Percentiles rank a stretch among this genome's conserved stretches.
phyloP scores from a whole-genome alignment of 2,113 vertebrate species.

The Boleophthalmus pectinirostris region DNA sequence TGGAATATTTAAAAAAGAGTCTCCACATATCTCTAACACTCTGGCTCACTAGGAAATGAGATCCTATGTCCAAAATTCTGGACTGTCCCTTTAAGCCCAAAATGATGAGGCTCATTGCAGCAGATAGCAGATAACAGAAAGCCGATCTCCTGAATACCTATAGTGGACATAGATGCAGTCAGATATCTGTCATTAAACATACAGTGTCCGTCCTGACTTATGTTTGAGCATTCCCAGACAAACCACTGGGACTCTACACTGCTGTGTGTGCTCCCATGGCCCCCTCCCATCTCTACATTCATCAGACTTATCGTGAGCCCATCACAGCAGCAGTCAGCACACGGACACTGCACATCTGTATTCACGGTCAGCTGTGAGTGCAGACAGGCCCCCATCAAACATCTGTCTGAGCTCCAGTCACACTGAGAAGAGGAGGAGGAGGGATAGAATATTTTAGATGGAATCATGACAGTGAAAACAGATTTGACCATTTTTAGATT shows the following conservation, averaged over 20 bases:
- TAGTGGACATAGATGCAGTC: not conserved
- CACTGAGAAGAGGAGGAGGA: constrained; percentile 12
- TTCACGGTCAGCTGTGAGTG: constrained; percentile 8
- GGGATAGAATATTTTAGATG: constrained; percentile 26
- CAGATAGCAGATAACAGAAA: too few relatives aligned
- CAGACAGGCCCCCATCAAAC: constrained; percentile 51
- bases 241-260: constrained; percentile 43
- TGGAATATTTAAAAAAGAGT: too few relatives aligned
- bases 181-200: constrained; percentile 43
- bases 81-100: too few relatives aligned
- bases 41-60: too few relatives aligned
- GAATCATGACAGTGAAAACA: not conserved
- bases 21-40: too few relatives aligned
- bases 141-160: not conserved
- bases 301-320: constrained; percentile 65
- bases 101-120: too few relatives aligned
- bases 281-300: constrained; percentile 56
- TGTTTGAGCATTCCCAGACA: constrained; percentile 44
- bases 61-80: too few relatives aligned
- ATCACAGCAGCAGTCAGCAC: constrained; percentile 52
- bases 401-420: constrained; percentile 63
- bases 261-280: constrained; percentile 41
- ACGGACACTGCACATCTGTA: constrained; percentile 27
- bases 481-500: not conserved
- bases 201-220: constrained; percentile 50